Evolutionary conservation across 2,797 vertebrate species (phyloP).

Genomic region (Numenius phaeopus): DNA sequence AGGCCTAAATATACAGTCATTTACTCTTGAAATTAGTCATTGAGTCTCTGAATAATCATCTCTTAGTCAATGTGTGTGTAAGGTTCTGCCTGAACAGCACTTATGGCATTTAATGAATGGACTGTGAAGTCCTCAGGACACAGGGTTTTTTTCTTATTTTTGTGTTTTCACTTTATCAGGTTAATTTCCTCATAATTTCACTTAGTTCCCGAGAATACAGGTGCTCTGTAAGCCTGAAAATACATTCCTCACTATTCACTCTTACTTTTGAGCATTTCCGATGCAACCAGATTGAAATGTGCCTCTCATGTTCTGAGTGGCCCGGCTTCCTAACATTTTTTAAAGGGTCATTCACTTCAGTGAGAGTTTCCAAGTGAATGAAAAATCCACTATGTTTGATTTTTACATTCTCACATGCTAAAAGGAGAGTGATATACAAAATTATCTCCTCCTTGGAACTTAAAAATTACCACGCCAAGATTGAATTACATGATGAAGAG

Average conservation of each 20-base stretch:
- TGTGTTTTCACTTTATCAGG: background rate
- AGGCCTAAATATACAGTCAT: background rate
- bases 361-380: constrained; percentile 50
- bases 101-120: background rate
- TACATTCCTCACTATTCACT: constrained; percentile 14
- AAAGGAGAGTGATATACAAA: constrained; percentile 9
- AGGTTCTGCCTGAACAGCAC: background rate
- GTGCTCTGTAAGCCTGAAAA: constrained; percentile 38
- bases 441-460: constrained; percentile 16
- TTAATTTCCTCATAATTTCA: constrained; percentile 16
- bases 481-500: background rate
- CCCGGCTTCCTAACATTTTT: constrained; percentile 54
- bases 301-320: constrained; percentile 41
- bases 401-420: constrained; percentile 26
- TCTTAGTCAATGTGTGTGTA: accelerated
- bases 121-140: background rate
- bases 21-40: background rate
- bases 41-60: background rate
- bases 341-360: constrained; percentile 57
- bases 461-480: background rate
- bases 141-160: background rate
- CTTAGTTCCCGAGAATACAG: background rate
- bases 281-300: constrained; percentile 34
- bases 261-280: constrained; percentile 36
- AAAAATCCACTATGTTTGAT: constrained; percentile 17